Percentiles rank a stretch among this genome's conserved stretches.
Evolutionary conservation across 2,797 vertebrate species (phyloP).

Genomic region (Myotis pilosus): DNA sequence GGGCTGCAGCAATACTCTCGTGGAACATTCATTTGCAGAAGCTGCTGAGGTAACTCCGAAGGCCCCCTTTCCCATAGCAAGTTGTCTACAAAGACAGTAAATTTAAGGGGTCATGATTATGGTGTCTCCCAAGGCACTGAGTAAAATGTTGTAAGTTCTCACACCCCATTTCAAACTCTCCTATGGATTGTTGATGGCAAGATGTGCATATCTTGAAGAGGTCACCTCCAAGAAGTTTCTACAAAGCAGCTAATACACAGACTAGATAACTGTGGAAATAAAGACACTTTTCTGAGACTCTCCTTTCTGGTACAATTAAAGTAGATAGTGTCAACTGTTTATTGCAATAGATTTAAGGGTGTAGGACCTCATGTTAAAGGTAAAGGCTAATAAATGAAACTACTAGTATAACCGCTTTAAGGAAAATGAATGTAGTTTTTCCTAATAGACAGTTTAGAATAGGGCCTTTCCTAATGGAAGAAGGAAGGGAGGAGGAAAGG

Average conservation of each 20-base stretch:
- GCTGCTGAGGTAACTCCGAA: constrained; percentile 71
- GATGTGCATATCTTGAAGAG: constrained; percentile 42
- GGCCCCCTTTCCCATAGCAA: constrained; percentile 67
- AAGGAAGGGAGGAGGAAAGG: too few relatives aligned
- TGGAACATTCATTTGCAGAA: constrained; percentile 73
- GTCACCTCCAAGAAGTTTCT: constrained; percentile 73
- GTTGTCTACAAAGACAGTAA: constrained; percentile 75
- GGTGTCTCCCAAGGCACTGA: constrained; percentile 66
- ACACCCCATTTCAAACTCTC: constrained; percentile 66
- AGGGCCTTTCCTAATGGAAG: neutral
- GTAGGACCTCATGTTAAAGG: neutral
- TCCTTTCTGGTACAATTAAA: neutral
- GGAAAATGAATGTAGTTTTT: neutral
- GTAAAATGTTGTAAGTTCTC: constrained; percentile 65
- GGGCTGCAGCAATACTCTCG: constrained; percentile 60
- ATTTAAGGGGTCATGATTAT: constrained; percentile 72
- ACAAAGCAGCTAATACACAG: neutral
- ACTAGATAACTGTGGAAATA: constrained; percentile 1
- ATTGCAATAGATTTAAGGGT: neutral
- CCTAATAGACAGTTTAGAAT: neutral
- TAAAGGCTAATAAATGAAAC: neutral
- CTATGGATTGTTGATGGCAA: constrained; percentile 59
- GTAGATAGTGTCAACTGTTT: neutral
- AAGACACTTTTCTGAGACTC: neutral
- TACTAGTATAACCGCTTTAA: neutral